Evolutionary conservation across 2,113 vertebrate genomes (phyloP).

Genomic region (Bettongia penicillata): DNA sequence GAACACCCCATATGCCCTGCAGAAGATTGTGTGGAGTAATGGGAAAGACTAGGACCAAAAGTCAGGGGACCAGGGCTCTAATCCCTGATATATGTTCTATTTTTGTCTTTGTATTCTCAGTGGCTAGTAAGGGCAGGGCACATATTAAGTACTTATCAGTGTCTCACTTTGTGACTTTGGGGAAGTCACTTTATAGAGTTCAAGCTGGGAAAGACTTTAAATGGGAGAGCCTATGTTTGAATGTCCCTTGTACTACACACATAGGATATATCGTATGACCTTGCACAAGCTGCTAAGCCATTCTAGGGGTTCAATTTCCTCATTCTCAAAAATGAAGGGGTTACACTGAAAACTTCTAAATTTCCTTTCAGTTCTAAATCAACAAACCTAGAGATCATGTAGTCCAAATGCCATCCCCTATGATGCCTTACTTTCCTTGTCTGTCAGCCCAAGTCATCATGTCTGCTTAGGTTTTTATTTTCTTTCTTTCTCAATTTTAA

Average conservation of each 20-base stretch:
- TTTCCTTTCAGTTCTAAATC: not conserved
- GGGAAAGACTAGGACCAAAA: not conserved
- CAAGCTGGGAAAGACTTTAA: not conserved
- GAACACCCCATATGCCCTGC: not conserved
- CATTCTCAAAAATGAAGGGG: not conserved
- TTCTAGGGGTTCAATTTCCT: not conserved
- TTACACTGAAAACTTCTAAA: not conserved
- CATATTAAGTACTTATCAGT: not conserved
- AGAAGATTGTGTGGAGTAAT: not conserved
- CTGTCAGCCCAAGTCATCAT: not conserved
- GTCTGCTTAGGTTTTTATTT: not conserved
- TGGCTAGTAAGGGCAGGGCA: not conserved
- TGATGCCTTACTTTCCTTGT: not conserved
- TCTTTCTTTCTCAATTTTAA: not conserved
- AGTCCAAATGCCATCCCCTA: not conserved
- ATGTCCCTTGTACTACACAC: not conserved
- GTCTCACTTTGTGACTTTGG: not conserved
- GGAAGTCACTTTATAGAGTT: not conserved
- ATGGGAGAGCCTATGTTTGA: not conserved
- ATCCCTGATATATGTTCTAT: not conserved
- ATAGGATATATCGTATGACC: not conserved
- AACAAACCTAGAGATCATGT: not conserved
- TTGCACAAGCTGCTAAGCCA: not conserved
- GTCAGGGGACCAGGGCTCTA: not conserved
- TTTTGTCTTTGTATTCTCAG: not conserved